A percentile compares a stretch with the other conserved stretches of the same genome.
Conservation (phyloP, 53 echinoderm and acorn worm genomes). For the Holothuria scabra region DNA sequence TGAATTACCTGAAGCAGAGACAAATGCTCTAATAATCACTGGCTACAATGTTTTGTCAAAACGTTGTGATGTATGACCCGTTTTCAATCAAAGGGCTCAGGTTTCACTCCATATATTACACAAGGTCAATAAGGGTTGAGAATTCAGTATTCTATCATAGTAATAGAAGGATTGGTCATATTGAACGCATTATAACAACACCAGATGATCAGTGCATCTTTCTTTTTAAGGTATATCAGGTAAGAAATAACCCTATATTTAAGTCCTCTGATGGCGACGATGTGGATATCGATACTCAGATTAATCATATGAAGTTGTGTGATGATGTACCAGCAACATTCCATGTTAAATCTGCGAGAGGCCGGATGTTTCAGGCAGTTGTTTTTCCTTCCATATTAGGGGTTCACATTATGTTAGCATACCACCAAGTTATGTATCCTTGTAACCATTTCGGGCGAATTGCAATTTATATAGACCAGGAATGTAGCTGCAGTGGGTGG, state of each 20-base stretch:
- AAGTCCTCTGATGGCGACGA: neutral
- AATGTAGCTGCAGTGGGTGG: too few relatives aligned
- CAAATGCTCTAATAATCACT: neutral
- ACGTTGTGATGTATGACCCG: neutral
- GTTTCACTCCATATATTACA: neutral
- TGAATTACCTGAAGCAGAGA: neutral
- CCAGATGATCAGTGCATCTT: neutral
- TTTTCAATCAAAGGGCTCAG: neutral
- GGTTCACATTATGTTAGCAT: too few relatives aligned
- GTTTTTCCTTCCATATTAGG: neutral
- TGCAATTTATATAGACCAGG: too few relatives aligned
- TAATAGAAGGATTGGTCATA: neutral
- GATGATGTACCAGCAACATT: neutral
- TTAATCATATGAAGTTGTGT: neutral
- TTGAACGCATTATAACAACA: neutral
- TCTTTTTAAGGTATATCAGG: neutral
- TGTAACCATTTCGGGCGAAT: too few relatives aligned
- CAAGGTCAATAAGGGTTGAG: neutral
- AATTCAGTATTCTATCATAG: neutral
- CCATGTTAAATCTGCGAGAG: neutral
- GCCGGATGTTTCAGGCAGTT: conserved; percentile 4
- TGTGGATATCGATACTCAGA: too few relatives aligned
- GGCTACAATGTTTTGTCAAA: neutral
- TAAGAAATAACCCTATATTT: neutral
- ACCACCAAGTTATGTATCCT: too few relatives aligned